A percentile compares a stretch with the other conserved stretches of the same genome.
Conservation (phyloP, 2,888 invertebrate genomes). For the Eilema caniola region DNA sequence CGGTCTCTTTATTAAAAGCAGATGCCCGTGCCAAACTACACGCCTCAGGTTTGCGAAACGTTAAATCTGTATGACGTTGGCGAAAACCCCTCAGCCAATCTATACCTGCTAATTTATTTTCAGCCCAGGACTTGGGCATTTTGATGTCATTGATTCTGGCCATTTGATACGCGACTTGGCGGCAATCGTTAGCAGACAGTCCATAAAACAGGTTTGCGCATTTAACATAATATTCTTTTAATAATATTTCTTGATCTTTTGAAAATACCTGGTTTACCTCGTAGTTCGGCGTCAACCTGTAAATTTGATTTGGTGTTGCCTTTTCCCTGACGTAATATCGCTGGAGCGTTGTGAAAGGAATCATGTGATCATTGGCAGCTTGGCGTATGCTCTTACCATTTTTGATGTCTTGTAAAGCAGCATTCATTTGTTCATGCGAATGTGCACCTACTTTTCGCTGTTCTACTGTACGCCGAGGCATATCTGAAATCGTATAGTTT, state of each 20-base stretch:
- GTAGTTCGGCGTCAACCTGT: constrained; percentile 10
- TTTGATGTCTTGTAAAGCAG: constrained; percentile 2
- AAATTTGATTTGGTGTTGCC: constrained; percentile 1
- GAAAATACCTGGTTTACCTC: neutral
- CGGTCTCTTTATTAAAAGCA: constrained; percentile 9
- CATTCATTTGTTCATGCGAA: neutral
- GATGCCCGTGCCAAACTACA: constrained; percentile 13
- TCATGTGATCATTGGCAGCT: neutral
- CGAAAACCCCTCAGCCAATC: constrained; percentile 15
- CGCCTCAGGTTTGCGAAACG: constrained; percentile 10
- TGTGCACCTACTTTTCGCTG: no score
- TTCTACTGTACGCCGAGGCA: no score
- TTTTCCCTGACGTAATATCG: constrained; percentile 5
- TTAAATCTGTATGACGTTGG: constrained; percentile 8
- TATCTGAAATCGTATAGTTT: no score
- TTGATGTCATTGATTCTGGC: constrained; percentile 22
- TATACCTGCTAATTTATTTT: constrained; percentile 21
- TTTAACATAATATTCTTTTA: constrained; percentile 10
- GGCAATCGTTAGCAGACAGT: constrained; percentile 20
- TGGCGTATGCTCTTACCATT: neutral
- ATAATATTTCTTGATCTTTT: constrained; percentile 5
- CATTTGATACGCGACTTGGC: constrained; percentile 22
- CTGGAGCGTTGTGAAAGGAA: constrained; percentile 1
- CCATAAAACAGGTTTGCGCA: constrained; percentile 21
- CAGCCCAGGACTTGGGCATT: constrained; percentile 18